Conservation (phyloP, 1,140 invertebrate species). For the Chrysopa pallens region DNA sequence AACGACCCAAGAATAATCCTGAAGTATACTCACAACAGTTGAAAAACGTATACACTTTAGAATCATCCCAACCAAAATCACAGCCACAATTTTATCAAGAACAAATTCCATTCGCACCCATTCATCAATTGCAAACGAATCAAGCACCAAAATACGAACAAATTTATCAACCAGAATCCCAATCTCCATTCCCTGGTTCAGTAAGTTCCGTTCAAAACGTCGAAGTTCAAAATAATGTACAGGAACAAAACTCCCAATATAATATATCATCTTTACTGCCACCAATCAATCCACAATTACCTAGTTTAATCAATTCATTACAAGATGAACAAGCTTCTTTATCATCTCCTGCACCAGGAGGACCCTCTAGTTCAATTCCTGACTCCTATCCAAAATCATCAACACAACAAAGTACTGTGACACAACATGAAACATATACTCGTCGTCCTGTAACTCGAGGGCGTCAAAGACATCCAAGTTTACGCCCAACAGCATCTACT, state of each 20-base stretch:
- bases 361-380: conserved; percentile 6
- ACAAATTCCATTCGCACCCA: background rate
- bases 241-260: conserved; percentile 17
- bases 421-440: no score
- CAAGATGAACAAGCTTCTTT: conserved; percentile 25
- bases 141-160: background rate
- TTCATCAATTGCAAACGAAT: background rate
- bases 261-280: conserved; percentile 20
- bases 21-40: conserved; percentile 1
- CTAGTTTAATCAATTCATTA: conserved; percentile 37
- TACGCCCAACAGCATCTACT: no score
- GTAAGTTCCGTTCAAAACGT: background rate
- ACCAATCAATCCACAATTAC: conserved; percentile 31
- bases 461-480: conserved; percentile 1
- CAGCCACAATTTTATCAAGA: conserved; percentile 3
- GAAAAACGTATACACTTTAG: background rate
- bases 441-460: background rate
- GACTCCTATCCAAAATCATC: conserved; percentile 7
- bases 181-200: conserved; percentile 1
- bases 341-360: conserved; percentile 11
- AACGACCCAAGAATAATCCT: conserved; percentile 1
- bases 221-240: background rate
- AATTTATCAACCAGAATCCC: background rate
- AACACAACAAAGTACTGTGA: background rate
- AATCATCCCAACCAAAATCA: background rate